A percentile compares a stretch with the other conserved stretches of the same genome.
Evolutionary conservation across 2,113 vertebrate species (phyloP).

Genomic region (Empidonax traillii): DNA sequence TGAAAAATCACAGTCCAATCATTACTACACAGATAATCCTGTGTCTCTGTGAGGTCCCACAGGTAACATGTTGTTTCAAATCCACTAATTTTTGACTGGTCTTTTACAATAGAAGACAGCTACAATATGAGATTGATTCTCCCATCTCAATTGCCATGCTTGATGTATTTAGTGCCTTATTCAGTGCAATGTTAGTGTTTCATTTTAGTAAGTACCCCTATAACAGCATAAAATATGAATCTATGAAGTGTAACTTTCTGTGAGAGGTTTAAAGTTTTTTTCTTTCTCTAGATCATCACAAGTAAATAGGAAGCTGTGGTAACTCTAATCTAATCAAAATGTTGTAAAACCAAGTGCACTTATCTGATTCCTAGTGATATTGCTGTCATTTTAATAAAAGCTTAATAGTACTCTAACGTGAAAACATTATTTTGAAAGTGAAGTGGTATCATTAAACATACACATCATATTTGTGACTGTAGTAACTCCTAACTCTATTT

Average conservation of each 20-base stretch:
- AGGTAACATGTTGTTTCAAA: not conserved
- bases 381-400: slow-evolving; percentile 51
- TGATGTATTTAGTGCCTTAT: not conserved
- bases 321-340: slow-evolving; percentile 38
- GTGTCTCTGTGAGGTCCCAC: not conserved
- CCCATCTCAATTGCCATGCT: not conserved
- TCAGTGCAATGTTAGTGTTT: not conserved
- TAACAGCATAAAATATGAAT: not conserved
- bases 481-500: not conserved
- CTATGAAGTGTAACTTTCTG: not conserved
- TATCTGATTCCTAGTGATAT: not conserved
- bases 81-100: not conserved
- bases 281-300: not conserved
- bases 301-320: slow-evolving; percentile 1
- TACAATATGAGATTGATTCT: not conserved
- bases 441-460: not conserved
- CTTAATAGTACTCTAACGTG: slow-evolving; percentile 24
- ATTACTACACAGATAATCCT: not conserved
- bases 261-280: not conserved
- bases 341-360: slow-evolving; percentile 10
- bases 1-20: not conserved
- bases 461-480: slow-evolving; percentile 6
- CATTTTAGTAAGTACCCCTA: not conserved
- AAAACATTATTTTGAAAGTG: slow-evolving; percentile 43
- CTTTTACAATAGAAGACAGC: not conserved